Conservation (phyloP, 1,140 invertebrate genomes). For the Drosophila burlai region DNA sequence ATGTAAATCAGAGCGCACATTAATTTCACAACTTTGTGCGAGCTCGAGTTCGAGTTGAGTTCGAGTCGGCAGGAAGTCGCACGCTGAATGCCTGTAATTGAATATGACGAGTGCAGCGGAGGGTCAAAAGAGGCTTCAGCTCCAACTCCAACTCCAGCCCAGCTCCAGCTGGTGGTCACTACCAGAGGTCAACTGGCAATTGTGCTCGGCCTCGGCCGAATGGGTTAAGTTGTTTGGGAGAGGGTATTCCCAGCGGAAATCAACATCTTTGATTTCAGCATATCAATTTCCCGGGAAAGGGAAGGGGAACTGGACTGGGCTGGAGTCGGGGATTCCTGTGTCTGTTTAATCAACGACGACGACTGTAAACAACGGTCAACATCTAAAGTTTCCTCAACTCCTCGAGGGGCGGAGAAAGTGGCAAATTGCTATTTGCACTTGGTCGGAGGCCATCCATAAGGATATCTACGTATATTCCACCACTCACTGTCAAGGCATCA, state of each 20-base stretch:
- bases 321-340: conserved; percentile 40
- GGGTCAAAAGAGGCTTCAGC: conserved; percentile 30
- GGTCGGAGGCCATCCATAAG: conserved; percentile 17
- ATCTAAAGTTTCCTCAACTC: conserved; percentile 47
- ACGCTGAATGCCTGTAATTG: conserved; percentile 73
- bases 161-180: conserved; percentile 40
- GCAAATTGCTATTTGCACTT: conserved; percentile 47
- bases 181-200: conserved; percentile 65
- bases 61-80: conserved; percentile 61
- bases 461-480: conserved; percentile 36
- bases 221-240: conserved; percentile 57
- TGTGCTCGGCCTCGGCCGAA: conserved; percentile 50
- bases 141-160: background rate
- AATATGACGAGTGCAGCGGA: conserved; percentile 69
- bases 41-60: conserved; percentile 21
- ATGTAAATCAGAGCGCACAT: conserved; percentile 79
- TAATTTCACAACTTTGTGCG: conserved; percentile 70
- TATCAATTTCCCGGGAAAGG: conserved; percentile 66
- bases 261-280: conserved; percentile 82
- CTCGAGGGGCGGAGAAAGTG: conserved; percentile 11
- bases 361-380: conserved; percentile 76
- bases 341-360: conserved; percentile 79
- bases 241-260: conserved; percentile 78
- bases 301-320: background rate
- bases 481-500: conserved; percentile 52